phyloP scores from a whole-genome alignment of 2,888 invertebrate species.

The Campoletis raptor region DNA sequence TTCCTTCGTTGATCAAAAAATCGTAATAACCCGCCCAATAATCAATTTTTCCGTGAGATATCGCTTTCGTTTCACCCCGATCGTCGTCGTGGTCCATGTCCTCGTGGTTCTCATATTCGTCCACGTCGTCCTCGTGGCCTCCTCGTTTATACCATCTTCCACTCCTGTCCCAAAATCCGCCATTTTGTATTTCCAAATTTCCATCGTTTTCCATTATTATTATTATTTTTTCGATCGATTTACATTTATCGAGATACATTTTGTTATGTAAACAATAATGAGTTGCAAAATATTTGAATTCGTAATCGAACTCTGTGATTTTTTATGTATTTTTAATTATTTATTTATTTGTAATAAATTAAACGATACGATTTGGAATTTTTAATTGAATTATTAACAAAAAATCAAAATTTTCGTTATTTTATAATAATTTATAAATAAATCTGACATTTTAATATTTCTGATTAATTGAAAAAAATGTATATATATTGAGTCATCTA shows the following conservation, averaged over 20 bases:
- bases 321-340: neutral
- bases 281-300: neutral
- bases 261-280: neutral
- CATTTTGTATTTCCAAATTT: slow-evolving; percentile 10
- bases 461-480: too few relatives aligned
- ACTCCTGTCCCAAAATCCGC: slow-evolving; percentile 70
- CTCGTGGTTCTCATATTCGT: slow-evolving; percentile 73
- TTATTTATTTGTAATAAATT: neutral
- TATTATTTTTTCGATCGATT: neutral
- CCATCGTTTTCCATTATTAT: neutral
- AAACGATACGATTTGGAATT: neutral
- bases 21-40: slow-evolving; percentile 94
- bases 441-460: neutral
- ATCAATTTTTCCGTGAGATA: slow-evolving; percentile 88
- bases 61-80: slow-evolving; percentile 83
- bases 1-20: slow-evolving; percentile 94
- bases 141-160: slow-evolving; percentile 76
- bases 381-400: neutral
- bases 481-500: neutral
- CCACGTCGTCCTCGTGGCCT: slow-evolving; percentile 70
- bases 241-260: too few relatives aligned
- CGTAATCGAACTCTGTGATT: neutral
- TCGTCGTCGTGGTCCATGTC: slow-evolving; percentile 85
- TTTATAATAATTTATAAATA: neutral
- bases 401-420: neutral